Evolutionary conservation across 2,113 vertebrate species (phyloP).

Genomic region (Crotalus horridus): DNA sequence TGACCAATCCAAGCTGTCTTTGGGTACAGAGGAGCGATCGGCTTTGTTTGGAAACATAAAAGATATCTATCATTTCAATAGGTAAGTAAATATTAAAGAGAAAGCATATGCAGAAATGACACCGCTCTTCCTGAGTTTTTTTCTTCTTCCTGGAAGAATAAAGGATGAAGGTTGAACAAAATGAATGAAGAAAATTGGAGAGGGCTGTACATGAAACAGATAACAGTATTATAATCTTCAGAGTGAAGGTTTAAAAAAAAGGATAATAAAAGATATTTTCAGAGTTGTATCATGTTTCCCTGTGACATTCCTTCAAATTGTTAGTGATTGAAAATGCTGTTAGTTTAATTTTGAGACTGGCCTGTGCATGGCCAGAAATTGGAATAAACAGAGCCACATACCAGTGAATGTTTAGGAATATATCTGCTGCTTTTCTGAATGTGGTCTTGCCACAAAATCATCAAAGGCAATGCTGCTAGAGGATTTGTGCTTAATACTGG

Average conservation of each 20-base stretch:
- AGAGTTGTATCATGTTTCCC: neutral
- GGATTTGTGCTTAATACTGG: neutral
- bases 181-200: neutral
- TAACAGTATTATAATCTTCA: neutral
- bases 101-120: neutral
- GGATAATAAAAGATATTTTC: neutral
- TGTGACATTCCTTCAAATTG: neutral
- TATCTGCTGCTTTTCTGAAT: neutral
- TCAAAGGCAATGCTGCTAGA: neutral
- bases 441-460: neutral
- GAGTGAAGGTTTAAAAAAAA: neutral
- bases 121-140: neutral
- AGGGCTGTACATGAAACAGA: neutral
- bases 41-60: constrained; percentile 94
- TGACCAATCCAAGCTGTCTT: constrained; percentile 81
- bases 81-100: constrained; percentile 68
- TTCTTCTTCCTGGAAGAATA: neutral
- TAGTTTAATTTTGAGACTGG: neutral
- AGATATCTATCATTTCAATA: constrained; percentile 95
- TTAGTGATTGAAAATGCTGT: neutral
- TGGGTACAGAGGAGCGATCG: constrained; percentile 85
- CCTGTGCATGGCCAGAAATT: neutral
- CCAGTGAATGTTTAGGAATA: neutral
- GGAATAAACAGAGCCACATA: neutral
- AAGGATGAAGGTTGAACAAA: neutral